Evolutionary conservation across 1,140 invertebrate genomes (phyloP), one percentile per base, ranked within the genome.

Genomic region (Nasonia longicornis): DNA sequence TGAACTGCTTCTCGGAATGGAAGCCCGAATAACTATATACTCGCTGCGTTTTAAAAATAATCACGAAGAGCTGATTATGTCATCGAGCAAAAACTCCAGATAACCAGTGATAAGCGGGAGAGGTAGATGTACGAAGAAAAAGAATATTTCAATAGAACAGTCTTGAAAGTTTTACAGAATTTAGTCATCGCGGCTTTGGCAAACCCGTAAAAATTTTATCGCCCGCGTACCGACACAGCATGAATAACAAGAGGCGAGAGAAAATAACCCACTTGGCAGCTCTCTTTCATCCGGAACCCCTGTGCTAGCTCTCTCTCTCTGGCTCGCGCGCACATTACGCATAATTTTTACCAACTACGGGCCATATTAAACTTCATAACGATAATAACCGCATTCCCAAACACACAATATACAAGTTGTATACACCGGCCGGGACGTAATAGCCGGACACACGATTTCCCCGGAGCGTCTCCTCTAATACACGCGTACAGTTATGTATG

Each of bases 381-480:
- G 58, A 74, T 80, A 45, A 80, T 80, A 58, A 69, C 45, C 11
- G 31, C 77, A 72, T 79, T 74, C 71, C 10, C 38, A 64, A 74
- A 74, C 3, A 42, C 71, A 80, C 22, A 38, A 42, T 74, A 80
- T 74, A 80, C 70, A 80, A 80, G 14, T 80, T 80, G 79, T 80
- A 80, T 74, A 80, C 71, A 80, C 10, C 35, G 26, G 38, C 3
- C 22, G 35, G 2, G 11, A 2, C 52, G 52, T 52, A 67, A 66
- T 80, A 67, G 71, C 66, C 38, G 20, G 52, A 16, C 16, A 22
- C 26, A 35, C 71, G 58, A 80, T 80, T 80, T 80, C 63, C 79
- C 71, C 16, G 70, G 79, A 74, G 79, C 58, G 31, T 26, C 38
- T 63, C 35, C 31, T 31, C 31, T 22, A 31, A 67, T 77, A 76